These are phyloP conservation scores for Glossophaga mutica DNA, from an alignment of 2,797 vertebrate species.

Conservation along the genomic window DNA sequence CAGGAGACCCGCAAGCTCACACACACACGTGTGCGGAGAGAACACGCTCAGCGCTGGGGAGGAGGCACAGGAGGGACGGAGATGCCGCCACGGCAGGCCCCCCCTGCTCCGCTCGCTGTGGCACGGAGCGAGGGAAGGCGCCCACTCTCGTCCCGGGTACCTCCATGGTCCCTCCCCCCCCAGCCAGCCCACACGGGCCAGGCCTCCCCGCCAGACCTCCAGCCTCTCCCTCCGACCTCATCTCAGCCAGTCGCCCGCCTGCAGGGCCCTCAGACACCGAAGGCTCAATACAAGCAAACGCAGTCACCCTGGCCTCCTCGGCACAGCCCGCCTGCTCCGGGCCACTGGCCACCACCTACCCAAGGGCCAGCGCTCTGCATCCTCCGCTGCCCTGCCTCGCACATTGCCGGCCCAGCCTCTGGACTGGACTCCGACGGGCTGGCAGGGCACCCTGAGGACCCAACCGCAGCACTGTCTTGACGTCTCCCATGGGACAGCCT, in stretches of 20 bases:
- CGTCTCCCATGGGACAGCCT: neutral
- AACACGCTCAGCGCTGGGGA: rapidly evolving
- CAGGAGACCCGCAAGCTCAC: rapidly evolving
- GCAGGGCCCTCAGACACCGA: neutral
- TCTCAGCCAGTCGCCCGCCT: neutral
- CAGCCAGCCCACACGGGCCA: rapidly evolving
- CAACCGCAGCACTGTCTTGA: neutral
- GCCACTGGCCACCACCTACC: neutral
- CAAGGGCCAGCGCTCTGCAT: neutral
- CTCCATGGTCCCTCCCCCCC: too few species aligned
- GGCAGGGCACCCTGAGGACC: neutral
- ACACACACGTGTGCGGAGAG: neutral
- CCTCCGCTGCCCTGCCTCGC: neutral
- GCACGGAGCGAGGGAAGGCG: neutral
- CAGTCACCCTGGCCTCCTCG: neutral
- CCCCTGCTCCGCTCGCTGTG: neutral
- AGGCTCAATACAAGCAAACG: neutral
- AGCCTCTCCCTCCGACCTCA: neutral
- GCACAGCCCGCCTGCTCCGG: neutral
- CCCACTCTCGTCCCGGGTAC: rapidly evolving
- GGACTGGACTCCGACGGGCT: neutral
- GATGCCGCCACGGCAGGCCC: rapidly evolving
- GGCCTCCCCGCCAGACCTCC: too few species aligned
- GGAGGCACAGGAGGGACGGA: neutral
- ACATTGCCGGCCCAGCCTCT: neutral